These are phyloP conservation scores for Zoroaster sp. DNA, from an alignment of 53 echinoderm and acorn worm genomes.

Conservation along the genomic window DNA sequence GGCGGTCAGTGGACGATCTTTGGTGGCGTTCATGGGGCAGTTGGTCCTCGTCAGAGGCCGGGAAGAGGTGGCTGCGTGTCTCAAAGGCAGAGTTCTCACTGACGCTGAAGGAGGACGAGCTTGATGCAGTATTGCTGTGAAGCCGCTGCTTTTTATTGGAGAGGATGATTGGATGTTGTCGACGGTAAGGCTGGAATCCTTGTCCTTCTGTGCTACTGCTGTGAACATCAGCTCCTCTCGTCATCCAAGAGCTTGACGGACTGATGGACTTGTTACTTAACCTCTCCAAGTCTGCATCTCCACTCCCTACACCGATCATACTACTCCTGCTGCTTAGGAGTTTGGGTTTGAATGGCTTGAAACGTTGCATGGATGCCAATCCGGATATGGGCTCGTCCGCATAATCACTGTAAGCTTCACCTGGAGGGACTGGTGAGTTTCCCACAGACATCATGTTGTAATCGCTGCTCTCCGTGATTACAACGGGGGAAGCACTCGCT, in stretches of 20 bases:
- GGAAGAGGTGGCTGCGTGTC: slow-evolving; percentile 25
- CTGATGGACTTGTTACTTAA: slow-evolving; percentile 28
- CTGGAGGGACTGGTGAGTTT: slow-evolving; percentile 38
- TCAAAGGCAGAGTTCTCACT: slow-evolving; percentile 62
- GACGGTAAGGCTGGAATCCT: slow-evolving; percentile 56
- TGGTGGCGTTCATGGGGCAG: neutral
- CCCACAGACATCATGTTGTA: slow-evolving; percentile 45
- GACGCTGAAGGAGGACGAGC: slow-evolving; percentile 33
- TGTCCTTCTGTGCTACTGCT: slow-evolving; percentile 14
- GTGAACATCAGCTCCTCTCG: neutral
- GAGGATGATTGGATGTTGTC: slow-evolving; percentile 11
- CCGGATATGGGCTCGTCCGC: slow-evolving; percentile 21
- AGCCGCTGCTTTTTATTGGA: slow-evolving; percentile 52
- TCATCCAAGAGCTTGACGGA: neutral
- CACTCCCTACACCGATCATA: neutral
- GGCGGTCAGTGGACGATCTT: slow-evolving; percentile 2
- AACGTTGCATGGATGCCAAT: slow-evolving; percentile 24
- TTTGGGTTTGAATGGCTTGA: slow-evolving; percentile 36
- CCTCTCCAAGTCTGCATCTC: slow-evolving; percentile 38
- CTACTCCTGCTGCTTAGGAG: neutral
- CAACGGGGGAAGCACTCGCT: neutral
- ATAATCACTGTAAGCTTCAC: slow-evolving; percentile 40
- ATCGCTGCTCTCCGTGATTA: neutral
- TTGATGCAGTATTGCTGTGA: slow-evolving; percentile 33
- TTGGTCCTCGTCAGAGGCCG: neutral